phyloP scores from a whole-genome alignment of 2,888 invertebrate genomes.

The Apamea crenata region DNA sequence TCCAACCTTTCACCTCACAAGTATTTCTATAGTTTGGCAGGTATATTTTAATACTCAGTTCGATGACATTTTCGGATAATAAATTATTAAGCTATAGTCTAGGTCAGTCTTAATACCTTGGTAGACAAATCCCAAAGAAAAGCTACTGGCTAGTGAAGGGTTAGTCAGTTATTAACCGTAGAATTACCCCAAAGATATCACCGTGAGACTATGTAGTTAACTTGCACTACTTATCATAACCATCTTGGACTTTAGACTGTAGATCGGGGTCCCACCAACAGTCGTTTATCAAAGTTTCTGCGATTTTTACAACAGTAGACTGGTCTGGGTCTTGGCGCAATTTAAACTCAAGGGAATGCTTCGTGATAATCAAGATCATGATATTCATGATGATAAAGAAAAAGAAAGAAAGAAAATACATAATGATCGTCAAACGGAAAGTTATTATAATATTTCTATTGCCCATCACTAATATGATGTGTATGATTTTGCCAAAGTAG shows the following conservation, averaged over 20 bases:
- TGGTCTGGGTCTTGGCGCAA: too few species aligned
- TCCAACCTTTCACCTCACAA: conserved; percentile 51
- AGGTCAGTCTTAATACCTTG: too few species aligned
- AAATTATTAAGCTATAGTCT: neutral
- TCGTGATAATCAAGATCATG: neutral
- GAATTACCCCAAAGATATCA: neutral
- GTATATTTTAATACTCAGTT: neutral
- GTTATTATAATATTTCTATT: neutral
- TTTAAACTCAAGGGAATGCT: too few species aligned
- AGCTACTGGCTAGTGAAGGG: neutral
- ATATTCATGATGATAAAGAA: neutral
- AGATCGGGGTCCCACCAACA: neutral
- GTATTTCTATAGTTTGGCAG: conserved; percentile 16
- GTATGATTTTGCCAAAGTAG: neutral
- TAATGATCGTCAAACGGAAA: neutral
- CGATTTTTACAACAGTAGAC: neutral
- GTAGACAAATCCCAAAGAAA: neutral
- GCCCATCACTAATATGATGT: too few species aligned
- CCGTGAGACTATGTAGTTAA: neutral
- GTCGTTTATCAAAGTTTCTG: neutral
- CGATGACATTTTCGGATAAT: conserved; percentile 20
- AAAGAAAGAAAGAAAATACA: too few species aligned
- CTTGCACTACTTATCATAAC: neutral
- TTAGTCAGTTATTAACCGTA: neutral
- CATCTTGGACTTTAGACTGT: neutral